phyloP scores from a whole-genome alignment of 2,113 vertebrate species.

The Percina caprodes region DNA sequence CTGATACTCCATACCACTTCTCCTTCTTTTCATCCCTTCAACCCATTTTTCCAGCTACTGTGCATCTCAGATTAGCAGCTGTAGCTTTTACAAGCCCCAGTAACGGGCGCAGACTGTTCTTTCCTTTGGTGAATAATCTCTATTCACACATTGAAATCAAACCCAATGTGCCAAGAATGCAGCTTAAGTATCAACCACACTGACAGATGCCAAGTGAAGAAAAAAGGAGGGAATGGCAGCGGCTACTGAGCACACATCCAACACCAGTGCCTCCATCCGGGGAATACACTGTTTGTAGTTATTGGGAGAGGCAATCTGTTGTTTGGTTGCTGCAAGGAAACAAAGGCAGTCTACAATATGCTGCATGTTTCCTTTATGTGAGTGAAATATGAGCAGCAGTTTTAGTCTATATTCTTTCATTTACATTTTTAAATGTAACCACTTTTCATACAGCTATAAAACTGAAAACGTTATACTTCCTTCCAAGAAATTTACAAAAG shows the following conservation, averaged over 20 bases:
- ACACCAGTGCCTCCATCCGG: conserved; percentile 19
- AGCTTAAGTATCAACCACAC: conserved; percentile 33
- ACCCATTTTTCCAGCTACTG: conserved; percentile 8
- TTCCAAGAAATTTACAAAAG: neutral
- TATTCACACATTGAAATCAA: conserved; percentile 47
- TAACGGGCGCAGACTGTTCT: conserved; percentile 39
- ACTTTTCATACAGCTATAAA: neutral
- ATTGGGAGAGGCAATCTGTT: conserved; percentile 34
- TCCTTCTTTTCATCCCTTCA: conserved; percentile 38
- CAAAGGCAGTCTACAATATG: conserved; percentile 27
- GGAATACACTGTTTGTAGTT: conserved; percentile 32
- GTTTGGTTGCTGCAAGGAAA: conserved; percentile 26
- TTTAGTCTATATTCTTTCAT: neutral
- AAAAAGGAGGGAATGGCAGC: neutral
- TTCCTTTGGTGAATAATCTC: conserved; percentile 55
- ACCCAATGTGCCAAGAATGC: conserved; percentile 29
- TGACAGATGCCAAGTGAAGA: neutral
- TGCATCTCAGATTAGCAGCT: conserved; percentile 44
- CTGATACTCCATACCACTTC: conserved; percentile 10
- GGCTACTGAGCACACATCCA: conserved; percentile 12
- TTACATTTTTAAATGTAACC: neutral
- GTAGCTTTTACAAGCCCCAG: conserved; percentile 15
- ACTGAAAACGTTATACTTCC: neutral
- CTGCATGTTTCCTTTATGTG: neutral
- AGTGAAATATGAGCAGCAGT: conserved; percentile 9